Conservation (phyloP, 2,113 vertebrate species). For the Eubucco bourcierii region DNA sequence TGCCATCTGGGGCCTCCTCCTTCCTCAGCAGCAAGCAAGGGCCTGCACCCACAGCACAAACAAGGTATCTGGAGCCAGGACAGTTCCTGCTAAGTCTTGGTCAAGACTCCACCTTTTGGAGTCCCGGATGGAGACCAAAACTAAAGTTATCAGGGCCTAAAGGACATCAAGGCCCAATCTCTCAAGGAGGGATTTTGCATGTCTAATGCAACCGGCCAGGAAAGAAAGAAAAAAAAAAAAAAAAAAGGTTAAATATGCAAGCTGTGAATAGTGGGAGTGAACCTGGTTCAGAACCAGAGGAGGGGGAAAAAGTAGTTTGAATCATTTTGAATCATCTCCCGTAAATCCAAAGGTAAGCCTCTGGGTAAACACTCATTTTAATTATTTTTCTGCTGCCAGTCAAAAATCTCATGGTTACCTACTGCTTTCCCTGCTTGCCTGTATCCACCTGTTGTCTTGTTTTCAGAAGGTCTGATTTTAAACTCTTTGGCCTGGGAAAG, state of each 20-base stretch:
- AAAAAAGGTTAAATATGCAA: background rate
- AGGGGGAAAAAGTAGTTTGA: conserved; percentile 1
- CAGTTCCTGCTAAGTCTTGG: background rate
- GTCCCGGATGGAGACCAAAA: background rate
- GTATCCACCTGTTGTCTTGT: conserved; percentile 60
- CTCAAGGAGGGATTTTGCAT: background rate
- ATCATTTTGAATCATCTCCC: conserved; percentile 7
- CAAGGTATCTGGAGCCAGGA: background rate
- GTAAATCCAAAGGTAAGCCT: conserved; percentile 29
- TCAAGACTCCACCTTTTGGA: background rate
- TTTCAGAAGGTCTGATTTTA: conserved; percentile 49
- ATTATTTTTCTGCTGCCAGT: conserved; percentile 46
- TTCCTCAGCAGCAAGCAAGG: background rate
- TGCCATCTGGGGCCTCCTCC: conserved; percentile 5
- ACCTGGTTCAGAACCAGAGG: background rate
- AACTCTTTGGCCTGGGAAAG: conserved; percentile 63
- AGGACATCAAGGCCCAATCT: background rate
- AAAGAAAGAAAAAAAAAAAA: background rate
- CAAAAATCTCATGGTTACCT: conserved; percentile 41
- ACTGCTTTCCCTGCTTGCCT: conserved; percentile 43
- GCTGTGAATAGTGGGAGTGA: background rate
- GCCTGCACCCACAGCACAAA: background rate
- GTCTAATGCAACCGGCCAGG: background rate
- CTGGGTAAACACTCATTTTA: conserved; percentile 38
- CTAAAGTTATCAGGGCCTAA: fast-evolving